Evolutionary conservation across 2,113 vertebrate species (phyloP).

Genomic region (Epinephelus lanceolatus): DNA sequence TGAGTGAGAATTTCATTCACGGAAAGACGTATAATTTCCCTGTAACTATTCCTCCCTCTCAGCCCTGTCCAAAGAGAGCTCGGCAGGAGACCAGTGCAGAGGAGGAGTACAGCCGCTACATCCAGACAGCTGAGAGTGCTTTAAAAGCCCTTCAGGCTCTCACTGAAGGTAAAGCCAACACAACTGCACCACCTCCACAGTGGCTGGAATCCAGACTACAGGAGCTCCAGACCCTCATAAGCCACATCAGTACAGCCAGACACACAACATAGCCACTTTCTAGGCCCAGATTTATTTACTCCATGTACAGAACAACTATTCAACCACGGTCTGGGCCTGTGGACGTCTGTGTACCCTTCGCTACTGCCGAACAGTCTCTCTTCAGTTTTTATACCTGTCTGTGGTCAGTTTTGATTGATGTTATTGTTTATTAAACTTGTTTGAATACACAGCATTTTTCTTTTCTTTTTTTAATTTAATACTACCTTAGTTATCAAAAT

Average conservation of each 20-base stretch:
- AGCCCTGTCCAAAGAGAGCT: constrained; percentile 89
- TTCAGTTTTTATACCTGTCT: constrained; percentile 16
- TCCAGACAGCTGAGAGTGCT: constrained; percentile 84
- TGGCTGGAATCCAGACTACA: constrained; percentile 87
- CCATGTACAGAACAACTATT: neutral
- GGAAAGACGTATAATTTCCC: neutral
- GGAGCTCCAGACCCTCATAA: constrained; percentile 83
- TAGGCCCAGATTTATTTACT: neutral
- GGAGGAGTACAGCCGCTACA: constrained; percentile 85
- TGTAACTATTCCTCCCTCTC: constrained; percentile 13
- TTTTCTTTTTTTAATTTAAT: constrained; percentile 6
- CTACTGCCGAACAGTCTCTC: constrained; percentile 12
- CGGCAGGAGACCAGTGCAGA: constrained; percentile 82
- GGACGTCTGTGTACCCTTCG: neutral
- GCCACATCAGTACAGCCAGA: constrained; percentile 61
- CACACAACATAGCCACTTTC: constrained; percentile 20
- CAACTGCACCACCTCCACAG: constrained; percentile 72
- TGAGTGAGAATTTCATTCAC: neutral
- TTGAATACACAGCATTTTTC: constrained; percentile 10
- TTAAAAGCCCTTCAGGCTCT: constrained; percentile 86
- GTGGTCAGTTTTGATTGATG: constrained; percentile 14
- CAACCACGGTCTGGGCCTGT: neutral
- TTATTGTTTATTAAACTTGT: constrained; percentile 64
- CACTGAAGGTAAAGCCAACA: constrained; percentile 29
- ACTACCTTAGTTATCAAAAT: neutral